phyloP scores from a whole-genome alignment of 2,797 vertebrate genomes.

The Borostomias antarcticus region DNA sequence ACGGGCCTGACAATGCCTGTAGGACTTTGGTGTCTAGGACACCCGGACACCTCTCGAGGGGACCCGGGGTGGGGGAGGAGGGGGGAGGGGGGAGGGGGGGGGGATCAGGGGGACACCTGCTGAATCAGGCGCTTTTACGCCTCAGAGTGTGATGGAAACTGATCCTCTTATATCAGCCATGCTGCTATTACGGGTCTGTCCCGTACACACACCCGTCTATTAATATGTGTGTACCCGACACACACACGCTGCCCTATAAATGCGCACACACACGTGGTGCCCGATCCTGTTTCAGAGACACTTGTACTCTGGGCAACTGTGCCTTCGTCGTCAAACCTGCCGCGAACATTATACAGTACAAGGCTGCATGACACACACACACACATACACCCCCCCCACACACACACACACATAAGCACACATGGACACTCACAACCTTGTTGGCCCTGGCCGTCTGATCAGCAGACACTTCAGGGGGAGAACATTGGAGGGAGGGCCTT shows the following conservation, averaged over 20 bases:
- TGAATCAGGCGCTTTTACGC: constrained; percentile 74
- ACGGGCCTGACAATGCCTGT: background rate
- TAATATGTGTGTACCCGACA: constrained; percentile 1
- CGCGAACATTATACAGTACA: constrained; percentile 66
- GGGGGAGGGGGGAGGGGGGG: constrained; percentile 47
- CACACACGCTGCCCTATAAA: constrained; percentile 63
- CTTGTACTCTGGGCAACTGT: background rate
- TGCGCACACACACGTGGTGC: constrained; percentile 67
- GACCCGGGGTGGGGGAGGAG: background rate
- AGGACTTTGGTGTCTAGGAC: constrained; percentile 18
- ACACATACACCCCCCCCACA: constrained; percentile 6
- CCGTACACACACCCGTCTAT: constrained; percentile 15
- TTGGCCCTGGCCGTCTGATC: too few relatives aligned
- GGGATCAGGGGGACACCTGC: constrained; percentile 72
- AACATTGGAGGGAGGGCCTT: too few relatives aligned
- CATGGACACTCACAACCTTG: too few relatives aligned
- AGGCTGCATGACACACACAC: constrained; percentile 24
- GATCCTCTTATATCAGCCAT: constrained; percentile 66
- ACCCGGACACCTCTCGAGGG: constrained; percentile 20
- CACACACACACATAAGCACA: constrained; percentile 14
- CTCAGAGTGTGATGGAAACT: constrained; percentile 73
- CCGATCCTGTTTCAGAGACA: constrained; percentile 67
- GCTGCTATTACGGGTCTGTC: constrained; percentile 59
- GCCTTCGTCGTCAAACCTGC: constrained; percentile 52
- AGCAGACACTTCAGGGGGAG: too few relatives aligned